Evolutionary conservation across 2,888 invertebrate species (phyloP), one percentile per base, ranked within the genome.

Genomic region (Exephanes ischioxanthus): DNA sequence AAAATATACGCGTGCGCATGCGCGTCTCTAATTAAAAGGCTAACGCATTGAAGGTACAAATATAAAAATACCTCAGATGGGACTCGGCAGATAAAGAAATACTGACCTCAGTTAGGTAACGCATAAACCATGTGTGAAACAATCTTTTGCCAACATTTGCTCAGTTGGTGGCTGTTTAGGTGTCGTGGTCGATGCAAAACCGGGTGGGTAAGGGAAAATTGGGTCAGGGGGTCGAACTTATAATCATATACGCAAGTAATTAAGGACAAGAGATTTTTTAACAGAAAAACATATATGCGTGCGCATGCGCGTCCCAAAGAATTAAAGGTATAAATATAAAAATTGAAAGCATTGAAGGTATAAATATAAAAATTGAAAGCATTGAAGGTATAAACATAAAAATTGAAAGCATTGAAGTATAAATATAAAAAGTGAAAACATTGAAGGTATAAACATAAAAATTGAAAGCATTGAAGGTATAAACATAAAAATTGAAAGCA

Each of bases 181-280:
- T 19, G 19, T 19, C n/a, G 55, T 22, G 22, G 55, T 55, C 22
- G 53, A 45, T 75, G 41, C 68, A 7, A 33, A 83, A 79, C 61
- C 33, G 55, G n/a, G 75, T 70, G 61, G 61, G 61, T 33, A 33
- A 71, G 51, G 22, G n/a, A 55, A 61, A 83, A 58, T 71, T 84
- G 73, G 88, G 88, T 87, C 63, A 88, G 67, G 67, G 2, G 88
- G 85, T 86, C 87, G 76, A 48, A 16, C 4, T 45, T 45, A 5
- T 45, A 45, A 16, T 30, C 11, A 2, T 22, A 55, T 11, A 22
- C 11, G 1, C 4, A 11, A 22, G 58, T 58, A 26, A 58, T 58
- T 58, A 58, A 22, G 58, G 22, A 14, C 22, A 26, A 11, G 4
- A 55, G 22, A 14, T 26, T 26, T 3, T 58, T 11, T 1, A 14